phyloP scores from a whole-genome alignment of 1,140 invertebrate genomes.

The Drosophila micromelanica region DNA sequence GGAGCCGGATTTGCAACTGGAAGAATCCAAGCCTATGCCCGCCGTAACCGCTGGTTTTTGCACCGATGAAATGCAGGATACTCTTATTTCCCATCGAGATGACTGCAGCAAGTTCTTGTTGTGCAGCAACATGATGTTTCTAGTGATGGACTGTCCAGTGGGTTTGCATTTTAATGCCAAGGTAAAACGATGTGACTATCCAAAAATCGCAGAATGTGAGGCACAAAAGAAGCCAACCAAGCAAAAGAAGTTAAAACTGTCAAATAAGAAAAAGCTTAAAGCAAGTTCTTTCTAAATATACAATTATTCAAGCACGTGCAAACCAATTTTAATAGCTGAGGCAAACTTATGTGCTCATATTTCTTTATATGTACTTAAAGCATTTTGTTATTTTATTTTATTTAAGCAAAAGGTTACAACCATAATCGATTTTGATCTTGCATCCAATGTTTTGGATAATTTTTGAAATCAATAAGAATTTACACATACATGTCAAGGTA shows the following conservation, averaged over 20 bases:
- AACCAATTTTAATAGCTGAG: conserved; percentile 5
- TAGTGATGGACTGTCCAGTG: conserved; percentile 69
- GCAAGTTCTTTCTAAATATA: conserved; percentile 17
- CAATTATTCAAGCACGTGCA: conserved; percentile 1
- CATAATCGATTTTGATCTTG: too few relatives aligned
- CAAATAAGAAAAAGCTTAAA: conserved; percentile 16
- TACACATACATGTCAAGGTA: too few relatives aligned
- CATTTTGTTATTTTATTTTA: too few relatives aligned
- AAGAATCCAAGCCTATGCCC: conserved; percentile 18
- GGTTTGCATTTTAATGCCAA: conserved; percentile 71
- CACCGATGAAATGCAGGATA: conserved; percentile 55
- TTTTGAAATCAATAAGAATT: too few relatives aligned
- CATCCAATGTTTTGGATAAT: too few relatives aligned
- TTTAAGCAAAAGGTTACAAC: too few relatives aligned
- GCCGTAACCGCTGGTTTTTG: conserved; percentile 51
- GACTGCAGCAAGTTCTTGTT: conserved; percentile 73
- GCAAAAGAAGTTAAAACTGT: conserved; percentile 30
- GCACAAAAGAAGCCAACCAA: conserved; percentile 35
- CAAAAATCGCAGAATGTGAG: conserved; percentile 65
- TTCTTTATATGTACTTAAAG: too few relatives aligned
- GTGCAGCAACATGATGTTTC: conserved; percentile 64
- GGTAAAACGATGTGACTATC: conserved; percentile 68
- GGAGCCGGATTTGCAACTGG: neutral
- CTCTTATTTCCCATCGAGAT: conserved; percentile 46
- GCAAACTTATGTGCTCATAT: neutral